Percentiles rank a stretch among this genome's conserved stretches.
Conservation (phyloP, 2,888 invertebrate species). For the Drosophila nr. fundita region DNA sequence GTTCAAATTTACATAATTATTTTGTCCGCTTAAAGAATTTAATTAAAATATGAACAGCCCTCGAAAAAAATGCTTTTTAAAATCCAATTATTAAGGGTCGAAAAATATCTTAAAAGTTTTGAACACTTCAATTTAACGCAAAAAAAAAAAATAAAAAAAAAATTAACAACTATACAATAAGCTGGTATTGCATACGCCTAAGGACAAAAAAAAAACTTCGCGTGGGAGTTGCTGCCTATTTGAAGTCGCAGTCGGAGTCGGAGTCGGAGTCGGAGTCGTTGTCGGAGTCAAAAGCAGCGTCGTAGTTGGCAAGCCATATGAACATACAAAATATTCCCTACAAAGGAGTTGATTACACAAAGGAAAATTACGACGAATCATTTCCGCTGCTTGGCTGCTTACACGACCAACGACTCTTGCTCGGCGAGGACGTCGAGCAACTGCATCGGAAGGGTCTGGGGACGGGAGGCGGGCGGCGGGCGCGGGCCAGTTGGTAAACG, state of each 20-base stretch:
- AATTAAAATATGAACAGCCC: slow-evolving; percentile 52
- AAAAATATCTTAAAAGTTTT: slow-evolving; percentile 33
- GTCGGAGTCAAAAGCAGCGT: slow-evolving; percentile 41
- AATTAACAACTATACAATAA: slow-evolving; percentile 43
- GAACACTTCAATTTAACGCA: slow-evolving; percentile 30
- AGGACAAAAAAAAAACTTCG: slow-evolving; percentile 38
- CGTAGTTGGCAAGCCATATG: slow-evolving; percentile 70
- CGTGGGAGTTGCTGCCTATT: slow-evolving; percentile 24
- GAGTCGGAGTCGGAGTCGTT: slow-evolving; percentile 15
- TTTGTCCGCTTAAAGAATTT: slow-evolving; percentile 57
- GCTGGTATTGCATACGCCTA: slow-evolving; percentile 43
- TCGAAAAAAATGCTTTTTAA: slow-evolving; percentile 36
- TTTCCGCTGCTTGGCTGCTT: slow-evolving; percentile 84
- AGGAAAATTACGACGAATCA: slow-evolving; percentile 85
- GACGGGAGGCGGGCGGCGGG: background rate
- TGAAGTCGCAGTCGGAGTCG: slow-evolving; percentile 7
- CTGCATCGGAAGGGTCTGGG: background rate
- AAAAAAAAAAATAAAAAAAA: background rate
- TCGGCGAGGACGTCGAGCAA: slow-evolving; percentile 17
- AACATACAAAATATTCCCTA: slow-evolving; percentile 79
- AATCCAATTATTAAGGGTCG: slow-evolving; percentile 2
- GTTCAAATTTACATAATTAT: slow-evolving; percentile 71
- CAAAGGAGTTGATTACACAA: slow-evolving; percentile 84
- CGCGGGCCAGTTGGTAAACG: slow-evolving; percentile 56
- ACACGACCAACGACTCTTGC: slow-evolving; percentile 73